Percentiles rank a stretch among this genome's conserved stretches.
Conservation (phyloP, 1,140 invertebrate genomes). For the Acromyrmex heyeri region DNA sequence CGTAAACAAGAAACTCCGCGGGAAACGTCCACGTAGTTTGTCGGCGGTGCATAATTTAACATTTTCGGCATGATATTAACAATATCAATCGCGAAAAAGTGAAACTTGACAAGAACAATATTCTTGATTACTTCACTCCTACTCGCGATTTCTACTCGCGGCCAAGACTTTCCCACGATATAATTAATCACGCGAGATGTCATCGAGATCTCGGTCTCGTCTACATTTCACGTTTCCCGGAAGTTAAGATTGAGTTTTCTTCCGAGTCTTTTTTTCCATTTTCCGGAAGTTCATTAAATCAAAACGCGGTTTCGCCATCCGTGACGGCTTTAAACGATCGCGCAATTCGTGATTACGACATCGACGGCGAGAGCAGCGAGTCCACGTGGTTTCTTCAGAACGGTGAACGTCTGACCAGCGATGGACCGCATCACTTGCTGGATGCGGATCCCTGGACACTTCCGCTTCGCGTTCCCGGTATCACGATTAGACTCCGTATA, state of each 20-base stretch:
- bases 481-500: background rate
- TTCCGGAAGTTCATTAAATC: background rate
- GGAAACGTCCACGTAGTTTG: background rate
- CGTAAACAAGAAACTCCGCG: slow-evolving; percentile 7
- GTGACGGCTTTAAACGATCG: background rate
- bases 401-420: slow-evolving; percentile 67
- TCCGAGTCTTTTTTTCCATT: background rate
- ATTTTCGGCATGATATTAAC: background rate
- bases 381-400: background rate
- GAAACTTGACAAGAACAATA: background rate
- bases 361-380: background rate
- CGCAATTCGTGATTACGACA: background rate
- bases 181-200: background rate
- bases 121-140: background rate
- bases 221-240: background rate
- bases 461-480: background rate
- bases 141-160: background rate
- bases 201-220: background rate
- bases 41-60: slow-evolving; percentile 12
- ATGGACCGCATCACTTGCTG: slow-evolving; percentile 64
- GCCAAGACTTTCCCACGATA: slow-evolving; percentile 14
- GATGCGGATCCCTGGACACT: background rate
- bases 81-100: background rate
- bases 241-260: background rate
- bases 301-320: too few relatives aligned